Conservation (phyloP, 1,140 invertebrate genomes). For the Caligus rogercresseyi region DNA sequence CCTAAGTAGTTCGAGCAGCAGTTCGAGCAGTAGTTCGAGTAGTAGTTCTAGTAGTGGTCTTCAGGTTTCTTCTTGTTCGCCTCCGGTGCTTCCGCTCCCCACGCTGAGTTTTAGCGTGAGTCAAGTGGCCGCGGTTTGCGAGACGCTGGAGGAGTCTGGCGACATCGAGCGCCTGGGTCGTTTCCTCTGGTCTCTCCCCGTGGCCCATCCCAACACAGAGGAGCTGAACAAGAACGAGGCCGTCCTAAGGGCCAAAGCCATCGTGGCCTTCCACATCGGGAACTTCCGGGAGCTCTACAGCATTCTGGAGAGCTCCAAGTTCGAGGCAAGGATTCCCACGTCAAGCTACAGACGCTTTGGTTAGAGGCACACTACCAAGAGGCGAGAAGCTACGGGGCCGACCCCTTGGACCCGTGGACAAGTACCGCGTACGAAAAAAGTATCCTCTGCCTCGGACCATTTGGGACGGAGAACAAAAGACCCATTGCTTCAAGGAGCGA, state of each 20-base stretch:
- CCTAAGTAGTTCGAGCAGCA: too few relatives aligned
- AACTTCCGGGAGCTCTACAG: slow-evolving; percentile 82
- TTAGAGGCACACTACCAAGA: slow-evolving; percentile 97
- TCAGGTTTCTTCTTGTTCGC: too few relatives aligned
- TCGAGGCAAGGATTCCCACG: slow-evolving; percentile 77
- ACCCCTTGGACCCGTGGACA: slow-evolving; percentile 93
- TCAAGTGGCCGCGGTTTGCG: slow-evolving; percentile 93
- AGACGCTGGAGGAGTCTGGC: slow-evolving; percentile 92
- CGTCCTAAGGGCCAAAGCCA: slow-evolving; percentile 78
- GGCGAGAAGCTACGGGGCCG: slow-evolving; percentile 87
- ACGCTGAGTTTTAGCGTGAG: slow-evolving; percentile 74
- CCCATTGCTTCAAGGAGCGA: slow-evolving; percentile 99
- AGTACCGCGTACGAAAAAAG: slow-evolving; percentile 98
- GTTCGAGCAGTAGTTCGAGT: too few relatives aligned
- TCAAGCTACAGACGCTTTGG: slow-evolving; percentile 88
- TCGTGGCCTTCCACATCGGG: slow-evolving; percentile 89
- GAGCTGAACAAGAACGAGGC: slow-evolving; percentile 83
- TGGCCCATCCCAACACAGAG: slow-evolving; percentile 68
- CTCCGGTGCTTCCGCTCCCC: slow-evolving; percentile 43
- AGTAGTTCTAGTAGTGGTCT: too few relatives aligned
- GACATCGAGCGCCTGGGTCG: slow-evolving; percentile 86
- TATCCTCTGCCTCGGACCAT: slow-evolving; percentile 93
- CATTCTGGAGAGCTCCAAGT: slow-evolving; percentile 89
- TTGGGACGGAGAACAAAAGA: slow-evolving; percentile 99
- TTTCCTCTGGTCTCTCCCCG: slow-evolving; percentile 89